Percentiles rank a stretch among this genome's conserved stretches.
Conservation (phyloP, 2,797 vertebrate species). For the Hypotaenidia okinawae region DNA sequence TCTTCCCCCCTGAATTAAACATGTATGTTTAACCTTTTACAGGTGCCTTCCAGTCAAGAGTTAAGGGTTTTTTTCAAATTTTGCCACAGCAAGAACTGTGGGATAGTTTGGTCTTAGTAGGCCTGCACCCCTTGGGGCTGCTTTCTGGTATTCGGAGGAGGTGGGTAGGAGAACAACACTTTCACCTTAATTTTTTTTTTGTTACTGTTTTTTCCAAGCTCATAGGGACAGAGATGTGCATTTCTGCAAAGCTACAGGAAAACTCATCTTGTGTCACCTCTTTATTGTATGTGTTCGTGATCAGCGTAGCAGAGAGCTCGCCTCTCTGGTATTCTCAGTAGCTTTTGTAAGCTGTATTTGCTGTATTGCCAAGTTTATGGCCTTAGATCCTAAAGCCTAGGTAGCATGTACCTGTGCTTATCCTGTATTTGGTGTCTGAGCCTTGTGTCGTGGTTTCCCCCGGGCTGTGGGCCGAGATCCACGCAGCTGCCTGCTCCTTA, state of each 20-base stretch:
- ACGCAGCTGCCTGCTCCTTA: too few relatives aligned
- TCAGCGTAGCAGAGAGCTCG: background rate
- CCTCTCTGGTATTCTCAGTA: background rate
- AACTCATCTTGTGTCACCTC: background rate
- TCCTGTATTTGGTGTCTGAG: background rate
- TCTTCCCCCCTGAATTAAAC: background rate
- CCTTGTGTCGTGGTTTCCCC: background rate
- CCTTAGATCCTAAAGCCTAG: background rate
- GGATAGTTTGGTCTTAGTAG: background rate
- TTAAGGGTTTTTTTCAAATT: background rate
- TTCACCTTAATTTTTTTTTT: background rate
- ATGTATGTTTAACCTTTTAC: background rate
- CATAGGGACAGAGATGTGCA: background rate
- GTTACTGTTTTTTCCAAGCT: background rate
- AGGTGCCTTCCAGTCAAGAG: background rate
- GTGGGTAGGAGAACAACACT: background rate
- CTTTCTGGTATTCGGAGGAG: background rate
- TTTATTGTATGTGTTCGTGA: background rate
- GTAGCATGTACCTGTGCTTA: background rate
- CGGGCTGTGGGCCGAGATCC: too few relatives aligned
- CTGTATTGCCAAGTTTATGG: background rate
- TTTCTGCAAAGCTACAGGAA: background rate
- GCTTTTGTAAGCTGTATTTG: background rate
- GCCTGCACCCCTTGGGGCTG: background rate
- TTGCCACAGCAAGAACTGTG: background rate